Evolutionary conservation across 1,140 invertebrate genomes (phyloP), one percentile per base, ranked within the genome.

Genomic region (Pseudachorutes palmiensis): DNA sequence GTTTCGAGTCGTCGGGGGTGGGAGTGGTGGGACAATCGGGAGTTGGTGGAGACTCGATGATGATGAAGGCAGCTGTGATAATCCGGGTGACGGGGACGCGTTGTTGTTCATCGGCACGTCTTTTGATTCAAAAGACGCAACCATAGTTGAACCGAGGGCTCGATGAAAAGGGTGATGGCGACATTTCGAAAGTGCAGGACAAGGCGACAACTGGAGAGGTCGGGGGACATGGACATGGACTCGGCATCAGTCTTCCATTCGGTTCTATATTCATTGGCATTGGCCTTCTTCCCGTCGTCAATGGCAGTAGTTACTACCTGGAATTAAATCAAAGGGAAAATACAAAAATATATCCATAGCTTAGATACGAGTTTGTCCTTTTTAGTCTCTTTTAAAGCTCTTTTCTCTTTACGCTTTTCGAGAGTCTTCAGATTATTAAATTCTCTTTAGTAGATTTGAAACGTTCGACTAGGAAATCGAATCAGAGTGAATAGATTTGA

Each of bases 91-190:
- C 28, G 57, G 61, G 61, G 59, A 29, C 3, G 63, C 65, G 69
- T 70, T 70, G 65, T 67, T 70, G 66, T 70, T 70, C 69, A 70
- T 70, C 68, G 68, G 68, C 59, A 66, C 65, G 62, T 70, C 65
- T 67, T 59, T 70, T 63, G 49, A 41, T 36, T 66, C 60, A 64
- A 70, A 70, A 51, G 62, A 60, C 41, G 68, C 68, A 61, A 64
- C 68, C 68, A 70, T 70, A 32, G 22, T 66, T 33, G 2, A 2
- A 14, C 48, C 24, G 19, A 48, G 16, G 3, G 16, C 19, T 19
- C 16, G 29, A 45, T 2, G 33, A 2, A 45, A 19, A 45, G 26
- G 22, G 59, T 28, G 31, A 22, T 28, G 59, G 59, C n/a, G n/a
- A n/a, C n/a, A n/a, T n/a, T n/a, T n/a, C n/a, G n/a, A n/a, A n/a